phyloP scores from a whole-genome alignment of 92 coral and sea anemone genomes.

The Virgularia gustaviana region DNA sequence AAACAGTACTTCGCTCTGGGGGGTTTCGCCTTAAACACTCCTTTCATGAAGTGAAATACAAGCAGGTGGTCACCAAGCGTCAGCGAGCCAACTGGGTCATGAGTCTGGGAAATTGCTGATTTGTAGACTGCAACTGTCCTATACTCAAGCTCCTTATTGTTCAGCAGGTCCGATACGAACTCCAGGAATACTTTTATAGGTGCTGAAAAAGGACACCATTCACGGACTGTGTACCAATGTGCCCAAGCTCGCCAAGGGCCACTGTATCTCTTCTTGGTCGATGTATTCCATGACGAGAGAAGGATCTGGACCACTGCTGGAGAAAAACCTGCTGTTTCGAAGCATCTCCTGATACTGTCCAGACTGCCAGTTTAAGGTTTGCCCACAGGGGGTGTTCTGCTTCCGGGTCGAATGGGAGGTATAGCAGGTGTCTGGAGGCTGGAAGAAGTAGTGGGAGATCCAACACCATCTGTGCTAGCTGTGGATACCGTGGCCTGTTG shows the following conservation, averaged over 20 bases:
- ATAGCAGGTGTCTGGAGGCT: no score
- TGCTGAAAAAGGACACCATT: slow-evolving; percentile 46
- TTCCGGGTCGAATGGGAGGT: no score
- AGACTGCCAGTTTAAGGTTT: not conserved
- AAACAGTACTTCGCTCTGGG: slow-evolving; percentile 6
- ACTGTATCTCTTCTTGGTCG: no score
- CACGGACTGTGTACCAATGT: slow-evolving; percentile 38
- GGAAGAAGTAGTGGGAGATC: no score
- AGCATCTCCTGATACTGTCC: slow-evolving; percentile 10
- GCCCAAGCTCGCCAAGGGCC: slow-evolving; percentile 47
- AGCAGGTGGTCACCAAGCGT: slow-evolving; percentile 23
- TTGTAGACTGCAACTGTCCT: no score
- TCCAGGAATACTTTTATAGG: slow-evolving; percentile 8
- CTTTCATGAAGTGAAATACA: slow-evolving; percentile 24
- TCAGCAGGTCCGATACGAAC: no score
- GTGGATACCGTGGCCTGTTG: not conserved
- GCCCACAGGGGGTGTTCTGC: slow-evolving; percentile 19
- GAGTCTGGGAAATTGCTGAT: no score
- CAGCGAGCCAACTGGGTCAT: slow-evolving; percentile 30
- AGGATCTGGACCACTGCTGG: slow-evolving; percentile 35
- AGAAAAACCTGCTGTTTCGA: no score
- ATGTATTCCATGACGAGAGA: slow-evolving; percentile 35
- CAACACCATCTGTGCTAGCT: not conserved
- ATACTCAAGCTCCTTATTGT: no score
- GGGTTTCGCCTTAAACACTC: slow-evolving; percentile 13